A percentile compares a stretch with the other conserved stretches of the same genome.
Evolutionary conservation across 2,113 vertebrate species (phyloP).

Genomic region (Hypomesus transpacificus): DNA sequence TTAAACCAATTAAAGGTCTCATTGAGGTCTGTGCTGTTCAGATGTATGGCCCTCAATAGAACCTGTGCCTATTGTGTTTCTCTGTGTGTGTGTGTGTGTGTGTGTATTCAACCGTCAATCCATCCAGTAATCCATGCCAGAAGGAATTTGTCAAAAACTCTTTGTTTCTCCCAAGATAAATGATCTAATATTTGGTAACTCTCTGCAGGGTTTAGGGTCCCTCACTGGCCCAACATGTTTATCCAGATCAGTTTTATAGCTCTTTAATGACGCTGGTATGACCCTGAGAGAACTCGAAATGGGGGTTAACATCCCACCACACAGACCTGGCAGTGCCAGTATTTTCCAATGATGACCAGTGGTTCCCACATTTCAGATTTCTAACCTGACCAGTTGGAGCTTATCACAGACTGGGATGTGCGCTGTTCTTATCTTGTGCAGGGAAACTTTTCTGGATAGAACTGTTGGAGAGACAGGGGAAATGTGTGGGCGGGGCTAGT

Average conservation of each 20-base stretch:
- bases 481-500: background rate
- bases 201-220: background rate
- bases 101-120: background rate
- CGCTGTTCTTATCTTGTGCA: constrained; percentile 6
- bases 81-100: background rate
- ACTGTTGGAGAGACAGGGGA: background rate
- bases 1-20: constrained; percentile 16
- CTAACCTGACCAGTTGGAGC: constrained; percentile 26
- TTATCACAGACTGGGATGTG: constrained; percentile 33
- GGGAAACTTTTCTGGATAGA: background rate
- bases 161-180: too few relatives aligned
- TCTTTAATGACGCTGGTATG: constrained; percentile 7
- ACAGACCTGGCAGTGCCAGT: constrained; percentile 8
- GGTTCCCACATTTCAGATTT: constrained; percentile 39
- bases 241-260: too few relatives aligned
- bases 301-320: constrained; percentile 32
- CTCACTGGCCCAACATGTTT: constrained; percentile 6
- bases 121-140: background rate
- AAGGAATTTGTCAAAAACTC: background rate
- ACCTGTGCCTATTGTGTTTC: background rate
- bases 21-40: constrained; percentile 10
- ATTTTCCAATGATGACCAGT: constrained; percentile 30
- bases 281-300: background rate
- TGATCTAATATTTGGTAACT: too few relatives aligned
- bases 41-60: background rate